Evolutionary conservation across 2,113 vertebrate genomes (phyloP).

Genomic region (Nymphicus hollandicus): DNA sequence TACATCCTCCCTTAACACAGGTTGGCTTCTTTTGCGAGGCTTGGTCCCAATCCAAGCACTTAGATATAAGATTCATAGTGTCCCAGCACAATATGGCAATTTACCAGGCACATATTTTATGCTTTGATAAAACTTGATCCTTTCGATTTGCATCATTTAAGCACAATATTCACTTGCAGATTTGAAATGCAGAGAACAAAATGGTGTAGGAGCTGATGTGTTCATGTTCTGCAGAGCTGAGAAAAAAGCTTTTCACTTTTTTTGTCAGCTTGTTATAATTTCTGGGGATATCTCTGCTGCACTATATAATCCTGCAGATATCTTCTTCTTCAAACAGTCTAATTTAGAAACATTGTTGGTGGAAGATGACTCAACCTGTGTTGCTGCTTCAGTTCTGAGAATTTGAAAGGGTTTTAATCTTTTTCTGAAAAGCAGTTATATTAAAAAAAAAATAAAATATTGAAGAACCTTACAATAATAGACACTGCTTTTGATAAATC

Average conservation of each 20-base stretch:
- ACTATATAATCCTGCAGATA: slow-evolving; percentile 51
- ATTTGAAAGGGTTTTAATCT: slow-evolving; percentile 31
- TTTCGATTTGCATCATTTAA: background rate
- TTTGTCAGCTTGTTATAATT: slow-evolving; percentile 54
- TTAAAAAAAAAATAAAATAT: background rate
- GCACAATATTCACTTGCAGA: background rate
- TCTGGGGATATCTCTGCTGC: slow-evolving; percentile 44
- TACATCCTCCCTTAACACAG: background rate
- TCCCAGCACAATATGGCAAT: background rate
- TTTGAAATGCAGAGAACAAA: slow-evolving; percentile 34
- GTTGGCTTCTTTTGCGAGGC: background rate
- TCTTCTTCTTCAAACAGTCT: slow-evolving; percentile 41
- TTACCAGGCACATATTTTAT: background rate
- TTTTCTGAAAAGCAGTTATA: slow-evolving; percentile 36
- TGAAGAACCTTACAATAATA: background rate
- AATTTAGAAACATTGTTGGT: slow-evolving; percentile 63
- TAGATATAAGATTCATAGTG: background rate
- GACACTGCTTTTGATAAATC: background rate
- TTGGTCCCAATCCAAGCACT: background rate
- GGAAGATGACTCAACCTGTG: slow-evolving; percentile 60
- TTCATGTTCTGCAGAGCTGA: slow-evolving; percentile 19
- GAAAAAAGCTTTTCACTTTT: slow-evolving; percentile 50
- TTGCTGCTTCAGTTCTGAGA: slow-evolving; percentile 45
- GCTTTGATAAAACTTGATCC: background rate
- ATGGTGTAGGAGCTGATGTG: slow-evolving; percentile 48